These are phyloP conservation scores for Castor canadensis DNA, from an alignment of 2,113 vertebrate species.

Conservation along the genomic window DNA sequence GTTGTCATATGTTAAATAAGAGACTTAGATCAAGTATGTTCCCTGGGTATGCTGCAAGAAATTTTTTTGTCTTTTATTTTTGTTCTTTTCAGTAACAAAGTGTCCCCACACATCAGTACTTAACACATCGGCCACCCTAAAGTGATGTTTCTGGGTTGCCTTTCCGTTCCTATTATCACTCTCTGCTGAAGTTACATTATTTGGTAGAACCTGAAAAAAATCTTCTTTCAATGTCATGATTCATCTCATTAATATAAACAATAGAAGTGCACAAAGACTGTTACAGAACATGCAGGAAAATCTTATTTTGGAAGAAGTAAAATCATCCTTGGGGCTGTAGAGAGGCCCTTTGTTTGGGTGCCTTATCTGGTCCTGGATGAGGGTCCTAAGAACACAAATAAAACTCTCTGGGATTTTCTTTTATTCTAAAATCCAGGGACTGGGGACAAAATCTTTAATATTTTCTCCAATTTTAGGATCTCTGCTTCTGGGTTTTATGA, in stretches of 20 bases:
- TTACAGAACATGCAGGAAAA: not conserved
- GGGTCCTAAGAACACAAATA: not conserved
- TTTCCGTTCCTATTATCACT: constrained; percentile 57
- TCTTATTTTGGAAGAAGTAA: not conserved
- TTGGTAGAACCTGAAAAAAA: constrained; percentile 55
- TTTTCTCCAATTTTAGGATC: not conserved
- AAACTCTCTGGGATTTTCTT: not conserved
- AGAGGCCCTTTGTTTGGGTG: fast-evolving
- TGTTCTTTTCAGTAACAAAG: constrained; percentile 29
- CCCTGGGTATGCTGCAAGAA: constrained; percentile 9
- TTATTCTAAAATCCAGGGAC: fast-evolving
- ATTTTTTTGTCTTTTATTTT: not conserved
- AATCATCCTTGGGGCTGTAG: fast-evolving
- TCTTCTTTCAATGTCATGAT: constrained; percentile 38
- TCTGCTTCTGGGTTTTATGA: not conserved
- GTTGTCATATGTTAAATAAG: not conserved
- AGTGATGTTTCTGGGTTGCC: constrained; percentile 46
- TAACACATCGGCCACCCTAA: constrained; percentile 48
- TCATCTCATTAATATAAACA: constrained; percentile 59
- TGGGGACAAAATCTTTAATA: not conserved
- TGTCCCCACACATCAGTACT: constrained; percentile 56
- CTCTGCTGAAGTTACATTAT: not conserved
- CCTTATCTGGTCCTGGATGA: not conserved
- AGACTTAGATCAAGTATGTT: not conserved
- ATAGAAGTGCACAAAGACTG: constrained; percentile 17